Evolutionary conservation across 2,113 vertebrate species (phyloP), one percentile per base, ranked within the genome.

Genomic region (Alouatta palliata): DNA sequence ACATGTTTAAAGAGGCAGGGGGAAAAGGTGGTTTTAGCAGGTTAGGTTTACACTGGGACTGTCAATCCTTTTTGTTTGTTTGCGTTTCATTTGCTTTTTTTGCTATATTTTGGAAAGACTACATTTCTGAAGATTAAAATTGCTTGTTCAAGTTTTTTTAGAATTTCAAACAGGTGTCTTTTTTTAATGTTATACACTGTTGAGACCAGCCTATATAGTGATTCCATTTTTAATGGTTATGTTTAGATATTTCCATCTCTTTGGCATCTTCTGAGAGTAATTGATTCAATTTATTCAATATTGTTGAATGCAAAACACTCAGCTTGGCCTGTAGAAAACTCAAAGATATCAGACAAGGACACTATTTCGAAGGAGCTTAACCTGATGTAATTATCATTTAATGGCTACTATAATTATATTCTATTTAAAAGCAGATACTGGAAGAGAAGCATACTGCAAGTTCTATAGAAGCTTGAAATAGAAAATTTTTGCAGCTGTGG

Each of bases 331-430:
- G 35, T 66, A 95, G 76, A 93, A 94, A 97, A 81, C 54, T 91
- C 90, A 91, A 90, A 95, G 37, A 87, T 91, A 75, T 54, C 56
- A 87, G 73, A 95, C 68, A 90, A 95, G 40, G 54, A 56, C 80
- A 49, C 54, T 58, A n/a, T 93, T 93, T 92, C 83, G 70, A 96
- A 68, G 95, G 68, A 96, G 27, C 35, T 93, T 93, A 77, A 83
- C 73, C 79, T 73, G 64, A 21, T 23, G 30, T 94, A 93, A 96
- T 96, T 94, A 90, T 32, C 56, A 94, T 37, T 84, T 96, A 97
- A 92, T 97, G 83, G 56, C 79, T 64, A 85, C 68, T 43, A 93
- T 71, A 94, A 95, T 97, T 97, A 93, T 76, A 95, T 83, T 91
- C 52, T 0, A 90, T 93, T 91, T 96, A 91, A 93, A 96, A 95